A percentile compares a stretch with the other conserved stretches of the same genome.
Evolutionary conservation across 2,113 vertebrate species (phyloP).

Genomic region (Percopsis transmontana): DNA sequence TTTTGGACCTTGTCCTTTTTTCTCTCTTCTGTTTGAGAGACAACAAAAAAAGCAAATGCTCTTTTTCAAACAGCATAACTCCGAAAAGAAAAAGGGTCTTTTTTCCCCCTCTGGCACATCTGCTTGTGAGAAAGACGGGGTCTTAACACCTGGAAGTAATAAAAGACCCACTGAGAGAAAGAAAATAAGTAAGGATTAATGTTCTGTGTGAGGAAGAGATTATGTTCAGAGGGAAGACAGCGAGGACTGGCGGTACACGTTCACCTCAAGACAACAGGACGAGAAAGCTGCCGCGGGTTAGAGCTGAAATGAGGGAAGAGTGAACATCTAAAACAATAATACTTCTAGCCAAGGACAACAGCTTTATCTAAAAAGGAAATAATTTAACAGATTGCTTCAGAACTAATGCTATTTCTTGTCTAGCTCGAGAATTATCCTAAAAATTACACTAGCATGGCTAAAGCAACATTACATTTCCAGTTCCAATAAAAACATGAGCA

Average conservation of each 20-base stretch:
- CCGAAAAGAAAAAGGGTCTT: conserved; percentile 63
- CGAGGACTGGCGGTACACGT: conserved; percentile 67
- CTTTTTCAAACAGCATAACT: conserved; percentile 66
- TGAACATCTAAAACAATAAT: conserved; percentile 49
- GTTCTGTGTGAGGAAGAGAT: conserved; percentile 78
- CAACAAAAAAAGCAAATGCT: conserved; percentile 47
- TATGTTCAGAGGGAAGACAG: conserved; percentile 74
- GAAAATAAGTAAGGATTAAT: conserved; percentile 80
- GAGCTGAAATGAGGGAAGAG: conserved; percentile 59
- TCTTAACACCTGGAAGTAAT: conserved; percentile 81
- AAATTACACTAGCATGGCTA: conserved; percentile 41
- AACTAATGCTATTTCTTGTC: conserved; percentile 40
- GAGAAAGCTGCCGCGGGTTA: conserved; percentile 64
- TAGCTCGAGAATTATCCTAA: conserved; percentile 52
- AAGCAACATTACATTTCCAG: conserved; percentile 25
- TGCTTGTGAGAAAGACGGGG: conserved; percentile 66
- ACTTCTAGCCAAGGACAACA: conserved; percentile 54
- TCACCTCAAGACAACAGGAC: conserved; percentile 69
- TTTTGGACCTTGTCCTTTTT: conserved; percentile 42
- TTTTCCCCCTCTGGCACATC: conserved; percentile 54
- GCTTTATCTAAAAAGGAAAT: conserved; percentile 60
- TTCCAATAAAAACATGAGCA: too few species aligned
- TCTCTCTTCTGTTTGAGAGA: conserved; percentile 15
- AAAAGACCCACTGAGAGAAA: conserved; percentile 71
- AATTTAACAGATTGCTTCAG: conserved; percentile 46